Base-by-base conservation (phyloP, 2,113 vertebrate genomes). In the Bufo bufo region DNA sequence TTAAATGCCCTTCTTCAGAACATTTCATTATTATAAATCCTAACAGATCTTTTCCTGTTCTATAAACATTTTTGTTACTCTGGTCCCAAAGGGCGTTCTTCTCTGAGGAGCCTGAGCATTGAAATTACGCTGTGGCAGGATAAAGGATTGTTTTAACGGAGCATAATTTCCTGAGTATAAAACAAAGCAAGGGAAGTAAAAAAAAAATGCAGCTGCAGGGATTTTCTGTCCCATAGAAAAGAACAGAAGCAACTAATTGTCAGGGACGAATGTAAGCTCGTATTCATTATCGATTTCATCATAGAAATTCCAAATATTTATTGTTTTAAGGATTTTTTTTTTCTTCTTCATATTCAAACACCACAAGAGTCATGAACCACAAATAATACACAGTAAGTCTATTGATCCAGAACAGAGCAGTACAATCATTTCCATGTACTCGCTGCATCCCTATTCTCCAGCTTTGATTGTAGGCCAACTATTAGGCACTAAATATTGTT, bases 141-240 rank as follows among this genome's bases (percentile, higher is more conserved):
- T 84, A 89, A 89, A 84, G 81, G 81, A 89, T 89, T 89, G 87
- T 89, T 89, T 84, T 69, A 84, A 84, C 72, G 59, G 87, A 50
- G 58, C 87, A 84, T 89, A 84, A 89, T 89, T 89, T 89, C 87
- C 87, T 89, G 87, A 89, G n/a, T 49, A 69, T 89, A 89, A 84
- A 89, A 89, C 87, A 89, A 89, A 89, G 82, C 87, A 89, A 84
- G 72, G 87, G 87, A 89, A 89, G 82, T 89, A 72, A 89, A 77
- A 66, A 74, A 74, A 77, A 65, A 63, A 61, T 84, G 87, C 87
- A 89, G 87, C 87, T 84, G 87, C 74, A 78, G 63, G 20, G 72
- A 43, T 84, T 65, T 83, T 47, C 59, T 82, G 69, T 50, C 79
- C 45, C 69, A 33, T 74, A 79, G 58, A n/a, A 71, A 43, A 85